A percentile compares a stretch with the other conserved stretches of the same genome.
Conservation (phyloP, 1,140 invertebrate species). For the Scylla paramamosain region DNA sequence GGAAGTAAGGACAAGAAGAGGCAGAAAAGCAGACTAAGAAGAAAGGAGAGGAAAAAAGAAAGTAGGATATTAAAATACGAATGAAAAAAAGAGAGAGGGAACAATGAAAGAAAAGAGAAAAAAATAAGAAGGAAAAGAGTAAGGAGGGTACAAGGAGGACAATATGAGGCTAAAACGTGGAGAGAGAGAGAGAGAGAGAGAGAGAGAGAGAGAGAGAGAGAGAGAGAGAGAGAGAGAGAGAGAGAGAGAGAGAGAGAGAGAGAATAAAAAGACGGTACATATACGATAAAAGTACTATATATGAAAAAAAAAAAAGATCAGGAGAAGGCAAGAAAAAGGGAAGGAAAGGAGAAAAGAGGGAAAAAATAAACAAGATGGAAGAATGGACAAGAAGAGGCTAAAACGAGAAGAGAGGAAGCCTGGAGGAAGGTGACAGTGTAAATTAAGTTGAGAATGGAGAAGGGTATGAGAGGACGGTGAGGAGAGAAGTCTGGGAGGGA, state of each 20-base stretch:
- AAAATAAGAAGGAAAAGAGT: background rate
- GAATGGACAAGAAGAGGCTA: background rate
- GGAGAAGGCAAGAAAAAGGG: too few relatives aligned
- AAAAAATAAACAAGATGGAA: background rate
- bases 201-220: background rate
- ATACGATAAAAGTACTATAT: too few relatives aligned
- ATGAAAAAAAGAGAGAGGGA: background rate
- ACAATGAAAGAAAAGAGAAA: background rate
- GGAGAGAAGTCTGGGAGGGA: background rate
- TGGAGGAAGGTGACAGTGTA: background rate
- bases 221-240: slow-evolving; percentile 9
- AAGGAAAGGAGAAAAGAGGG: background rate
- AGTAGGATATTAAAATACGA: background rate
- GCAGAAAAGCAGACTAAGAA: background rate
- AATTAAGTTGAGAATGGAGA: background rate
- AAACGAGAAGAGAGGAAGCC: background rate
- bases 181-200: background rate
- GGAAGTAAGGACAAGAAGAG: too few relatives aligned
- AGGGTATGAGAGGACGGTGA: background rate
- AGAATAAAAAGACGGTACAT: background rate
- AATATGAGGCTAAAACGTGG: background rate
- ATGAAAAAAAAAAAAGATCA: too few relatives aligned
- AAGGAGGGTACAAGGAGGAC: background rate
- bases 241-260: background rate
- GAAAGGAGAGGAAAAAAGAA: background rate